Conservation (phyloP, 1,140 invertebrate genomes). For the Forficula auricularia region DNA sequence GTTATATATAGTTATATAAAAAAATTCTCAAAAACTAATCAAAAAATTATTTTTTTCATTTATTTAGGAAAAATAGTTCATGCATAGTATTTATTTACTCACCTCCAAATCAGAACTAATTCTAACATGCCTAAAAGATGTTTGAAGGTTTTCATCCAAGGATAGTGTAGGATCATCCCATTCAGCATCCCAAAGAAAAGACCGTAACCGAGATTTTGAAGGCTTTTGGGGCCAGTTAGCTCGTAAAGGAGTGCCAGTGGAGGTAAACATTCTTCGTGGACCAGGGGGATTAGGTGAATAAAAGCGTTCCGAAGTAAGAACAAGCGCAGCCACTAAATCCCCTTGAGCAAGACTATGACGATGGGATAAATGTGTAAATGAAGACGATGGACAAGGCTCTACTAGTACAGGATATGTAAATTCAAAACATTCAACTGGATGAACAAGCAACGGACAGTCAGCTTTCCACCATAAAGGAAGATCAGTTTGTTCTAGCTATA, state of each 20-base stretch:
- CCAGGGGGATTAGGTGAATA: conserved; percentile 21
- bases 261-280: conserved; percentile 22
- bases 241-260: conserved; percentile 22
- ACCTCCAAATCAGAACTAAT: no score
- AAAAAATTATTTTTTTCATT: no score
- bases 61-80: no score
- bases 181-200: conserved; percentile 20
- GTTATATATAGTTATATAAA: no score
- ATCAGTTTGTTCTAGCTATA: no score
- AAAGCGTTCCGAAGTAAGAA: conserved; percentile 24
- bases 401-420: neutral
- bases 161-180: conserved; percentile 7
- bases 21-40: no score
- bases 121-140: no score
- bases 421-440: no score
- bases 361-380: conserved; percentile 5
- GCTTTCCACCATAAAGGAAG: no score
- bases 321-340: conserved; percentile 20
- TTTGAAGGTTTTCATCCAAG: no score
- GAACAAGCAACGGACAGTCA: no score
- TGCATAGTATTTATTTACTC: no score
- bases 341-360: conserved; percentile 11
- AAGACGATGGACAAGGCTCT: conserved; percentile 6
- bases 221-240: neutral
- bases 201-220: conserved; percentile 6